Evolutionary conservation across 2,888 invertebrate genomes (phyloP).

Genomic region (Meghimatium bilineatum): DNA sequence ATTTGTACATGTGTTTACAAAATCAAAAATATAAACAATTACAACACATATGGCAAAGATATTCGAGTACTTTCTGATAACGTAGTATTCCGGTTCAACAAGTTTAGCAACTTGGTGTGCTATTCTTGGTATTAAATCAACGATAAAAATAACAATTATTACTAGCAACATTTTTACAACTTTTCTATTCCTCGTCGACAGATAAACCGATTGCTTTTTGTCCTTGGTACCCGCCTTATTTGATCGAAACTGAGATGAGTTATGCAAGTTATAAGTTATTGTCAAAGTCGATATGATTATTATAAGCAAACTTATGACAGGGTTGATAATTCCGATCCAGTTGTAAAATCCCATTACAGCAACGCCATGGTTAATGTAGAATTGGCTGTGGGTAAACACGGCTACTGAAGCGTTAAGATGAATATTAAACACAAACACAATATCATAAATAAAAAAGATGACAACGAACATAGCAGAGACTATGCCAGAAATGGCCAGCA

Average conservation of each 20-base stretch:
- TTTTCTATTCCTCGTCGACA: neutral
- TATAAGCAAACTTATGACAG: neutral
- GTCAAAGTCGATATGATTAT: neutral
- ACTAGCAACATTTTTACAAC: slow-evolving; percentile 1
- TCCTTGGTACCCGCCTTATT: neutral
- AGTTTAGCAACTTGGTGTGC: neutral
- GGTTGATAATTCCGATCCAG: neutral
- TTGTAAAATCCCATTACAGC: neutral
- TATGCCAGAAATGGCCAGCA: neutral
- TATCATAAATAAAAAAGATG: neutral
- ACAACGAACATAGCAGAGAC: slow-evolving; percentile 6
- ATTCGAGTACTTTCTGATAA: neutral
- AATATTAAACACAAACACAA: neutral
- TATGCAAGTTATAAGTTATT: neutral
- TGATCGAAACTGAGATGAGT: neutral
- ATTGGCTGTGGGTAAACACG: neutral
- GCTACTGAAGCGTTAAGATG: neutral
- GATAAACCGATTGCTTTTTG: neutral
- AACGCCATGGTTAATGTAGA: neutral
- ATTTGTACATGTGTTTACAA: neutral
- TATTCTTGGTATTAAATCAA: neutral
- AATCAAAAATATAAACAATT: slow-evolving; percentile 4
- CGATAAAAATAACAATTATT: neutral
- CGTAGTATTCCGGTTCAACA: slow-evolving; percentile 9
- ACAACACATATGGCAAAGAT: neutral